phyloP scores from a whole-genome alignment of 2,888 invertebrate genomes.

The Halictus ligatus region DNA sequence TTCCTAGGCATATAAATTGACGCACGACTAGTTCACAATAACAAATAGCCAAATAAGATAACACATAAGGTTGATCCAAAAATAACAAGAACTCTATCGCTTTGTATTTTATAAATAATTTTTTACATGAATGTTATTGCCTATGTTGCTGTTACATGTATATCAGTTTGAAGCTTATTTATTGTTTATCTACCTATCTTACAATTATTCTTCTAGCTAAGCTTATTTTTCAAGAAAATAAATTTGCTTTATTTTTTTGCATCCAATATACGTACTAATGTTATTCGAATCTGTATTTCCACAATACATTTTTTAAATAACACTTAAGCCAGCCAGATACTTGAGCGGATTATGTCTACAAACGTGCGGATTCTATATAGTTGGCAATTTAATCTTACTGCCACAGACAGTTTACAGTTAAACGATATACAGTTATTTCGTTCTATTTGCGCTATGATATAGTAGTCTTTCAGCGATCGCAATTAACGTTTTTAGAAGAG shows the following conservation, averaged over 20 bases:
- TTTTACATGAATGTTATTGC: neutral
- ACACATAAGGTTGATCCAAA: neutral
- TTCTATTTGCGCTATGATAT: conserved; percentile 44
- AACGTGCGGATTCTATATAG: conserved; percentile 19
- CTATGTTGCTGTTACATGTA: neutral
- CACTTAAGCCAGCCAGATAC: neutral
- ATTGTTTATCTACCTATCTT: neutral
- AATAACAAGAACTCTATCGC: neutral
- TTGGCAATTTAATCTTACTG: conserved; percentile 50
- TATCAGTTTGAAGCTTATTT: neutral
- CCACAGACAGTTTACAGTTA: conserved; percentile 56
- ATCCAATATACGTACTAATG: neutral
- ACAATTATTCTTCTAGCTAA: too few relatives aligned
- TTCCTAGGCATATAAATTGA: neutral
- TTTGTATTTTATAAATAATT: neutral
- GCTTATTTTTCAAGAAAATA: too few relatives aligned
- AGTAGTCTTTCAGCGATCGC: conserved; percentile 37
- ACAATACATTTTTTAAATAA: neutral
- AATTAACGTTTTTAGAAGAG: conserved; percentile 41
- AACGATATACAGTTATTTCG: conserved; percentile 59
- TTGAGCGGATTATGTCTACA: neutral
- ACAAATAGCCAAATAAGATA: too few relatives aligned
- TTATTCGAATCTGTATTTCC: neutral
- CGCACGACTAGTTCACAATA: neutral
- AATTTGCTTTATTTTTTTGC: too few relatives aligned